Percentiles rank a stretch among this genome's conserved stretches.
These are phyloP conservation scores for Amblyopsis rosae DNA, from an alignment of 2,113 vertebrate genomes.

Conservation along the genomic window DNA sequence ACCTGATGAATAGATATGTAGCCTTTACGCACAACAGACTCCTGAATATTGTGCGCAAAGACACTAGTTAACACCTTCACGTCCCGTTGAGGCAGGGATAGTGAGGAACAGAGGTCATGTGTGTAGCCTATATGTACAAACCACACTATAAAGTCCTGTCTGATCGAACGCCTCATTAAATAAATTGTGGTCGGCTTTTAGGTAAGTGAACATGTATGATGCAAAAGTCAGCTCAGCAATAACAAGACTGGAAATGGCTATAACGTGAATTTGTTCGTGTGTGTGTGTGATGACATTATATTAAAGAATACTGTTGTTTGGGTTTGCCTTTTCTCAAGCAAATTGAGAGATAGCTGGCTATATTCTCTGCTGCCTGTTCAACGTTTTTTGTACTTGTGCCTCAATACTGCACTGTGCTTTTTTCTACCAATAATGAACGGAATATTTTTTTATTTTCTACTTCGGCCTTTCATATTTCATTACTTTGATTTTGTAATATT, in stretches of 20 bases:
- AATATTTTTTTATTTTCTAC: slow-evolving; percentile 71
- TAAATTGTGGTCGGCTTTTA: too few species aligned
- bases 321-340: slow-evolving; percentile 57
- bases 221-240: background rate
- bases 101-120: too few species aligned
- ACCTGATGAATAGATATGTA: too few species aligned
- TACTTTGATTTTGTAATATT: slow-evolving; percentile 25
- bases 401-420: slow-evolving; percentile 46
- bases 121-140: too few species aligned
- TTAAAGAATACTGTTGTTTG: slow-evolving; percentile 31
- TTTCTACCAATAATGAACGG: slow-evolving; percentile 67
- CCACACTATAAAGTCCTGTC: too few species aligned
- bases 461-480: slow-evolving; percentile 41
- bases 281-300: slow-evolving; percentile 7
- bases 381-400: slow-evolving; percentile 61
- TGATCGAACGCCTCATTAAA: too few species aligned
- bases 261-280: background rate
- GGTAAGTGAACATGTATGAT: too few species aligned
- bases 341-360: slow-evolving; percentile 79
- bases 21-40: too few species aligned
- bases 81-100: too few species aligned
- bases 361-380: slow-evolving; percentile 67
- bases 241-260: background rate
- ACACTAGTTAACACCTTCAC: too few species aligned
- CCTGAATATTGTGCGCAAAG: too few species aligned